Evolutionary conservation across 1,140 invertebrate genomes (phyloP), one percentile per base, ranked within the genome.

Genomic region (Myzus persicae): DNA sequence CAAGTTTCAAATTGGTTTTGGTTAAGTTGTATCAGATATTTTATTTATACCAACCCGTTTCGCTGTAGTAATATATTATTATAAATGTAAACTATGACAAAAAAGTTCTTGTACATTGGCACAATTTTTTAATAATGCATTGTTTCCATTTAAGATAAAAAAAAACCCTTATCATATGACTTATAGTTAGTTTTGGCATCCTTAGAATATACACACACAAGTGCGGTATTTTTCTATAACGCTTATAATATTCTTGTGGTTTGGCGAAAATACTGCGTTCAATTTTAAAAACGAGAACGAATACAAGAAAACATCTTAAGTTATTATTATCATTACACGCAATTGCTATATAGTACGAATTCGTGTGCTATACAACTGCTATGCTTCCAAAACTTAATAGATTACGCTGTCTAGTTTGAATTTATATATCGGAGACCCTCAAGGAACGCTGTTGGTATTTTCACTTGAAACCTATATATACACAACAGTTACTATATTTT

Each of bases 271-370:
- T 82, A 82, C 76, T 82, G 31, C 20, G 36, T 82, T 82, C 36
- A 24, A 82, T 82, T 82, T 82, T 36, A 82, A 82, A 82, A 82
- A 38, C 36, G 22, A 82, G 76, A 82, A 82, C 76, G 22, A 81
- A 82, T 82, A 38, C 59, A 82, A 38, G 36, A 82, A 38, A 82
- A 38, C 20, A 82, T 22, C 76, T 22, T 38, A 82, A 82, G 76
- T 82, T 82, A 82, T 82, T 82, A 82, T 82, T 82, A 82, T 76
- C 59, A n/a, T 76, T 76, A 76, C 4, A n/a, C 22, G 14, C 76
- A 38, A 36, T 38, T 20, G 36, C 20, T 82, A 22, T 20, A 20
- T 22, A 76, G 59, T 82, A 24, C 76, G n/a, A 38, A 38, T 38
- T 82, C 2, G 22, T 82, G 76, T 38, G 36, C 6, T 36, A 7